A percentile compares a stretch with the other conserved stretches of the same genome.
phyloP scores from a whole-genome alignment of 92 coral and sea anemone genomes.

The Epizoanthus illoricatus region DNA sequence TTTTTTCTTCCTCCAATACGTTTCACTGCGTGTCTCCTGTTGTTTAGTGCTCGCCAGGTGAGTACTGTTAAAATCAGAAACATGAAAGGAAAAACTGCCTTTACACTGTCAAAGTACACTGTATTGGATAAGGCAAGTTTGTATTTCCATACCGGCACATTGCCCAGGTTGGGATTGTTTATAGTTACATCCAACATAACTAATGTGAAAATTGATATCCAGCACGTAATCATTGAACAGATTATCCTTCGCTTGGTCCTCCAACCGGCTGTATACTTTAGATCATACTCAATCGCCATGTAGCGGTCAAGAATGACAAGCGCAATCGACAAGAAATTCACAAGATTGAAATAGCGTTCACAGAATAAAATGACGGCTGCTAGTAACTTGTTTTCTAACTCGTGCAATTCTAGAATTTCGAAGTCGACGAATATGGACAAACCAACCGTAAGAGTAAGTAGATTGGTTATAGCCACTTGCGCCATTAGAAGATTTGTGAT shows the following conservation, averaged over 20 bases:
- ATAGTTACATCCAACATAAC: constrained; percentile 13
- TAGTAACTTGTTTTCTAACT: neutral
- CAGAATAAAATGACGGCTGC: constrained; percentile 6
- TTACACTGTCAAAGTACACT: constrained; percentile 19
- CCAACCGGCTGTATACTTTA: constrained; percentile 23
- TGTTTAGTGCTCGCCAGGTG: constrained; percentile 21
- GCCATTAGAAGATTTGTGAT: constrained; percentile 19
- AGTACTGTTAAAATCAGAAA: constrained; percentile 3
- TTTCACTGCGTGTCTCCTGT: constrained; percentile 6
- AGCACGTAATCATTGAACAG: constrained; percentile 1
- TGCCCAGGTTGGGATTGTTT: constrained; percentile 13
- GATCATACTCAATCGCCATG: constrained; percentile 22
- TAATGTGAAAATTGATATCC: neutral
- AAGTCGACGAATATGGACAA: constrained; percentile 17
- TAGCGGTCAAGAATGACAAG: constrained; percentile 20
- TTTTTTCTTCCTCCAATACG: constrained; percentile 22
- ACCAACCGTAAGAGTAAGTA: constrained; percentile 18
- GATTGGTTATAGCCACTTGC: constrained; percentile 19
- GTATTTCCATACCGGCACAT: constrained; percentile 30
- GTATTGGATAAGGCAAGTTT: constrained; percentile 29
- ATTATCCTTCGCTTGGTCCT: constrained; percentile 11
- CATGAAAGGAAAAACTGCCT: constrained; percentile 9
- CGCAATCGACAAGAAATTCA: constrained; percentile 3
- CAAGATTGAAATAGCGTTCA: constrained; percentile 20
- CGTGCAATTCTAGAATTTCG: constrained; percentile 24